phyloP scores from a whole-genome alignment of 2,888 invertebrate genomes.

The Saturnia pavonia region DNA sequence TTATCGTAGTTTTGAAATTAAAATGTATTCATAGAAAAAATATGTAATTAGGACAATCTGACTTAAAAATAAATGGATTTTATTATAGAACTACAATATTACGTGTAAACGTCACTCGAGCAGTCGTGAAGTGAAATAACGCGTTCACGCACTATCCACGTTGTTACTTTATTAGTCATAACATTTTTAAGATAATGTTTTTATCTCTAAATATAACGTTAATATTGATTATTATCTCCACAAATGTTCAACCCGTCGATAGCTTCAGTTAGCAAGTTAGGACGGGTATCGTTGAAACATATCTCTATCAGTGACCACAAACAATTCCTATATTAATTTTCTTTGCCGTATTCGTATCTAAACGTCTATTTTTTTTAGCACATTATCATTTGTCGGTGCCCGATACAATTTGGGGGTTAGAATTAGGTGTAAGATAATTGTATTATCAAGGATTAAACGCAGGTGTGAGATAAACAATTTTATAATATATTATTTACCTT shows the following conservation, averaged over 20 bases:
- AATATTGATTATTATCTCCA: conserved; percentile 6
- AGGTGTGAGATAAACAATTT: conserved; percentile 12
- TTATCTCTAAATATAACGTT: conserved; percentile 15
- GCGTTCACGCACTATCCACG: neutral
- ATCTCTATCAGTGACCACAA: neutral
- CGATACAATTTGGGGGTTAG: neutral
- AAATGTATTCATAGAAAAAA: no score
- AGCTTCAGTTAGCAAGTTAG: neutral
- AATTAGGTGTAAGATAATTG: conserved; percentile 7
- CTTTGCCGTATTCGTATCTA: neutral
- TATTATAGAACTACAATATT: neutral
- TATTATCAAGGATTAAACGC: neutral
- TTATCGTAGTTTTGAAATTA: no score
- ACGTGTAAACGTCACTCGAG: neutral
- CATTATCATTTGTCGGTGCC: neutral
- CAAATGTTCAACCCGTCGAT: conserved; percentile 6
- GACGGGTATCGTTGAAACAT: neutral
- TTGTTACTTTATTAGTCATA: conserved; percentile 7
- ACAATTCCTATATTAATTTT: neutral
- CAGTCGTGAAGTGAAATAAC: neutral
- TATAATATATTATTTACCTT: neutral
- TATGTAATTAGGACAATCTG: no score
- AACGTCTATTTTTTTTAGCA: neutral
- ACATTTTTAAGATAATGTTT: neutral
- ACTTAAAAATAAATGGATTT: neutral